Conservation (phyloP, 2,888 invertebrate genomes). For the Cotesia congregata region DNA sequence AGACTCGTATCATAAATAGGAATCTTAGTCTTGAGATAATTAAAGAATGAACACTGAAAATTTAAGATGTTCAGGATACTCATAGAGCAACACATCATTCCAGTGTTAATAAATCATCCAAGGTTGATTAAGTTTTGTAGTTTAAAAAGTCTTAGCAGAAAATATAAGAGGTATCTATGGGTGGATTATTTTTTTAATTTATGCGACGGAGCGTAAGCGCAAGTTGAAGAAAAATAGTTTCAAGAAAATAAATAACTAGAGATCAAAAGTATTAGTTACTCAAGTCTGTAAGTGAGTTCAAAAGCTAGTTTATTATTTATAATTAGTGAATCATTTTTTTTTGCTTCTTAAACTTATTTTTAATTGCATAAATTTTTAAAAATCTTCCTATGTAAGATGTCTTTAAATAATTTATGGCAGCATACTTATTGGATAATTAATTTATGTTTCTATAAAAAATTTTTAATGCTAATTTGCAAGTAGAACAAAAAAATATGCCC, state of each 20-base stretch:
- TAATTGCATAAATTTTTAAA: not conserved
- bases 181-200: slow-evolving; percentile 32
- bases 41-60: too few relatives aligned
- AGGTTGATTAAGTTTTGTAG: slow-evolving; percentile 24
- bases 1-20: too few relatives aligned
- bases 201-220: slow-evolving; percentile 10
- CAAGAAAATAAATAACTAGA: slow-evolving; percentile 16
- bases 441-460: not conserved
- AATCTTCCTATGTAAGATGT: not conserved
- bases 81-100: not conserved
- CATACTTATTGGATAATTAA: not conserved
- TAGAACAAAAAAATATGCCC: not conserved
- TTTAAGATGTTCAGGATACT: too few relatives aligned
- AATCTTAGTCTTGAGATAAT: too few relatives aligned
- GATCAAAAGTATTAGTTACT: slow-evolving; percentile 9
- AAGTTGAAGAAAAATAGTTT: not conserved
- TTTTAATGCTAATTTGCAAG: not conserved
- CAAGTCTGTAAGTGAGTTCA: slow-evolving; percentile 1
- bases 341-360: not conserved
- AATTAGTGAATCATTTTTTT: not conserved
- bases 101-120: slow-evolving; percentile 18
- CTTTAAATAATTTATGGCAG: not conserved
- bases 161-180: slow-evolving; percentile 2
- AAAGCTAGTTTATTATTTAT: not conserved
- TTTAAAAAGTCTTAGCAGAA: slow-evolving; percentile 1